Evolutionary conservation across 2,888 invertebrate genomes (phyloP).

Genomic region (Tribolium freemani): DNA sequence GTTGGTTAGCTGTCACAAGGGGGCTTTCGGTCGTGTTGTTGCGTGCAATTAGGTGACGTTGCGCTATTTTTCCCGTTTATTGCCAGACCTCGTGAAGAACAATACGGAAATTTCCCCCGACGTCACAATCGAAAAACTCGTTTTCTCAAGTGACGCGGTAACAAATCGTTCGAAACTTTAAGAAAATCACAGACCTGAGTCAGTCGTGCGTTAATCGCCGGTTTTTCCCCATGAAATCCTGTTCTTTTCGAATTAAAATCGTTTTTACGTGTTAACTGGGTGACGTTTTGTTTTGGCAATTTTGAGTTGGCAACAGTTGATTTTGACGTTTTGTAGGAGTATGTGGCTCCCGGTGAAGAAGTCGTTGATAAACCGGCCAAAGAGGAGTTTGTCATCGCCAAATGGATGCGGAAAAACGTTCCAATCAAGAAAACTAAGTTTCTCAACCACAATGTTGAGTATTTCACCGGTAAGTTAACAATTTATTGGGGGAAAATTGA

Average conservation of each 20-base stretch:
- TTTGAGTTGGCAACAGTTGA: conserved; percentile 27
- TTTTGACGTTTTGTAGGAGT: conserved; percentile 64
- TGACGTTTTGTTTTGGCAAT: conserved; percentile 26
- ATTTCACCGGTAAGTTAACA: conserved; percentile 83
- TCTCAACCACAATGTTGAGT: conserved; percentile 95
- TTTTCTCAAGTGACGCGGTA: background rate
- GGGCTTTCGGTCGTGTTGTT: conserved; percentile 6
- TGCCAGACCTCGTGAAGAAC: background rate
- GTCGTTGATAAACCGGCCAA: conserved; percentile 84
- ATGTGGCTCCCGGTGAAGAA: conserved; percentile 68
- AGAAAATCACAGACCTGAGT: conserved; percentile 6
- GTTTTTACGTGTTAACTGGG: conserved; percentile 11
- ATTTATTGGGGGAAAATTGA: background rate
- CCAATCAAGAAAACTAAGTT: conserved; percentile 97
- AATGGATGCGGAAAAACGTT: conserved; percentile 94
- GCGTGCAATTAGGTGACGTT: conserved; percentile 44
- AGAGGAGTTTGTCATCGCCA: conserved; percentile 93
- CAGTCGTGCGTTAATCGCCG: background rate
- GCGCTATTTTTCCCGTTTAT: conserved; percentile 18
- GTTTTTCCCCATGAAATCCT: background rate
- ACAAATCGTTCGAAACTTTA: background rate
- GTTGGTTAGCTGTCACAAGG: background rate
- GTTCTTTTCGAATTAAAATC: background rate
- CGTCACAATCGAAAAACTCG: background rate
- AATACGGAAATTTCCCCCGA: background rate